Percentiles rank a stretch among this genome's conserved stretches.
These are phyloP conservation scores for Gavialis gangeticus DNA, from an alignment of 2,113 vertebrate genomes.

Conservation along the genomic window DNA sequence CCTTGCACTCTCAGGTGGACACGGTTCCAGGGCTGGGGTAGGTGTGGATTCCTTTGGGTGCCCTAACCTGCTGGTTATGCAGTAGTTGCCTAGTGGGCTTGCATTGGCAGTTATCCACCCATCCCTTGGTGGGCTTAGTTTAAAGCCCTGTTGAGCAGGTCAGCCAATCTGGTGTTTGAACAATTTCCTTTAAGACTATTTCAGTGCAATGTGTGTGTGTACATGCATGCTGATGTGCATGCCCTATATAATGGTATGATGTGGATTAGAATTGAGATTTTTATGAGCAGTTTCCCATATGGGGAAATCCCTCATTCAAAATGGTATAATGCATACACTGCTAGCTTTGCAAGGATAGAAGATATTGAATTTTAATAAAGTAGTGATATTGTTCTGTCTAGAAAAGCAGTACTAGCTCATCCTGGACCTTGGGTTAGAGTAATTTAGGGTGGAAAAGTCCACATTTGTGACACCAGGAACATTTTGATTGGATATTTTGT, in stretches of 20 bases:
- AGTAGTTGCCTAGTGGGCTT: too few species aligned
- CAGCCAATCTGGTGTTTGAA: too few species aligned
- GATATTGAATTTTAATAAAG: not conserved
- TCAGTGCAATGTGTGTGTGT: not conserved
- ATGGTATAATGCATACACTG: not conserved
- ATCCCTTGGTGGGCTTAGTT: too few species aligned
- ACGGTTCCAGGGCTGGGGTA: too few species aligned
- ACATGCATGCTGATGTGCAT: not conserved
- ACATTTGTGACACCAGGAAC: not conserved
- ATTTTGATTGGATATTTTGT: not conserved
- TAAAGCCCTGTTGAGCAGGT: too few species aligned
- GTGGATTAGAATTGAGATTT: not conserved
- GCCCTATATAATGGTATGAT: not conserved
- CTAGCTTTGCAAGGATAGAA: not conserved
- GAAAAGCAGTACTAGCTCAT: not conserved
- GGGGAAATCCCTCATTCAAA: rapidly evolving
- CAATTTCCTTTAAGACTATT: not conserved
- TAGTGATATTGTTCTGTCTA: not conserved
- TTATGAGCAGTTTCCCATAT: not conserved
- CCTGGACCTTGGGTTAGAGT: not conserved
- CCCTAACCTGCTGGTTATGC: too few species aligned
- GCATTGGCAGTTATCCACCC: too few species aligned
- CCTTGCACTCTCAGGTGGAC: too few species aligned
- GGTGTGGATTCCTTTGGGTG: too few species aligned
- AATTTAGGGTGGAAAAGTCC: not conserved